Conservation (phyloP, 2,888 invertebrate species). For the Hyposoter didymator region DNA sequence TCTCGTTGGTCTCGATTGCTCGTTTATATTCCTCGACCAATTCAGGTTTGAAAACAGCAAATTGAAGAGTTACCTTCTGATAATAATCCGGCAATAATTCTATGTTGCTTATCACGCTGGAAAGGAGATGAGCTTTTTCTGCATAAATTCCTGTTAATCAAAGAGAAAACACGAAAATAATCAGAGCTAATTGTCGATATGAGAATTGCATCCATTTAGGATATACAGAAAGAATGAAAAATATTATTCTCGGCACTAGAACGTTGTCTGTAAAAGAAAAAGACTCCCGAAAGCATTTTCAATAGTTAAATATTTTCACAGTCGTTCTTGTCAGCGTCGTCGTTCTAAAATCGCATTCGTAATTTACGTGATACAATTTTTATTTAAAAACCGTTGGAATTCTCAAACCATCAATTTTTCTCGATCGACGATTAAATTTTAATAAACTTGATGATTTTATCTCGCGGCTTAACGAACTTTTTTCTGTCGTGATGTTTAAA, state of each 20-base stretch:
- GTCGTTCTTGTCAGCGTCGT: not conserved
- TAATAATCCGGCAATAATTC: slow-evolving; percentile 94
- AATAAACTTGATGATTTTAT: not conserved
- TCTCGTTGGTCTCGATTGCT: not conserved
- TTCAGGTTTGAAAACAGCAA: slow-evolving; percentile 88
- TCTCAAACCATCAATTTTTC: not conserved
- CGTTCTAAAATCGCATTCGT: not conserved
- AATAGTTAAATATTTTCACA: not conserved
- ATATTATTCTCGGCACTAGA: not conserved
- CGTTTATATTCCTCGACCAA: slow-evolving; percentile 45
- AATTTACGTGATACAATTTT: not conserved
- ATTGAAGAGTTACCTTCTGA: slow-evolving; percentile 91
- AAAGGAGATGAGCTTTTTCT: slow-evolving; percentile 94
- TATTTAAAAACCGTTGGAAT: not conserved
- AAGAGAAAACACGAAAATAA: slow-evolving; percentile 55
- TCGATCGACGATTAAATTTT: not conserved
- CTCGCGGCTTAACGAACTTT: not conserved
- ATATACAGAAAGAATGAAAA: not conserved
- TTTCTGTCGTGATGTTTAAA: not conserved
- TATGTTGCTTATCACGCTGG: slow-evolving; percentile 96
- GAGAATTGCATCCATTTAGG: slow-evolving; percentile 4
- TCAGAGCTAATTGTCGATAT: not conserved
- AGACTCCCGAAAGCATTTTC: not conserved
- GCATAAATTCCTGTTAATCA: slow-evolving; percentile 88
- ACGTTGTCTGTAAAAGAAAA: too few species aligned